phyloP scores from a whole-genome alignment of 2,797 vertebrate genomes.

The Betta splendens region DNA sequence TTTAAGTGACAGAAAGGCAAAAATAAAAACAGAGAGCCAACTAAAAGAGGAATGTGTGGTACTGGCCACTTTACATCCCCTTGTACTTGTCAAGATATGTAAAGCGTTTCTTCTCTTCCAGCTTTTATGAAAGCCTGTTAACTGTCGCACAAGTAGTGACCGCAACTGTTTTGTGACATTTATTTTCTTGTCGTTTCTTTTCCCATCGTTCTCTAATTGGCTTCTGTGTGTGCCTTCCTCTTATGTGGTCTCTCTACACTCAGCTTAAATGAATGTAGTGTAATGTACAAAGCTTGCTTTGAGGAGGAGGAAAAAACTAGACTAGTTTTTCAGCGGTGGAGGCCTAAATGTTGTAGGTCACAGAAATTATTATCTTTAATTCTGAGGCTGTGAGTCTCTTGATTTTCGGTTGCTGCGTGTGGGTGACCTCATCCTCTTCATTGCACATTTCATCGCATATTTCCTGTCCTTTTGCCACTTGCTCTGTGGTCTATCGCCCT shows the following conservation, averaged over 20 bases:
- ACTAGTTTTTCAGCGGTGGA: constrained; percentile 44
- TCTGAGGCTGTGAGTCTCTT: constrained; percentile 53
- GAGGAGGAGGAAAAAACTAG: constrained; percentile 2
- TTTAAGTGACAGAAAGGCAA: constrained; percentile 65
- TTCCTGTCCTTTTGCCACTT: constrained; percentile 75
- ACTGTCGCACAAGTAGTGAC: constrained; percentile 72
- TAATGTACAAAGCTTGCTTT: constrained; percentile 15
- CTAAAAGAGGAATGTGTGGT: constrained; percentile 61
- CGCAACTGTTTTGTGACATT: constrained; percentile 77
- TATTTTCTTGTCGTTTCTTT: constrained; percentile 67
- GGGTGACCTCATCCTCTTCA: constrained; percentile 70
- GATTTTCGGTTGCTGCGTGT: constrained; percentile 58
- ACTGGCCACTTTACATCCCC: constrained; percentile 69
- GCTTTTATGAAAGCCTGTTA: constrained; percentile 77
- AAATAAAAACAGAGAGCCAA: constrained; percentile 53
- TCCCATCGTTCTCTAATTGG: constrained; percentile 77
- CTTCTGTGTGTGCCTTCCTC: constrained; percentile 72
- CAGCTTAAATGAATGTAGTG: constrained; percentile 55
- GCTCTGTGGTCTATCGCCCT: constrained; percentile 76
- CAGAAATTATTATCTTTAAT: constrained; percentile 75
- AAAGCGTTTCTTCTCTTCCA: constrained; percentile 61
- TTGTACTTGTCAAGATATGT: constrained; percentile 71
- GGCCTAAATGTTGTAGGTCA: constrained; percentile 59
- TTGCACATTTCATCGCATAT: constrained; percentile 72
- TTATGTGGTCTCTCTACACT: constrained; percentile 76